phyloP scores from a whole-genome alignment of 1,140 invertebrate genomes.

The Gonioctena quinquepunctata region DNA sequence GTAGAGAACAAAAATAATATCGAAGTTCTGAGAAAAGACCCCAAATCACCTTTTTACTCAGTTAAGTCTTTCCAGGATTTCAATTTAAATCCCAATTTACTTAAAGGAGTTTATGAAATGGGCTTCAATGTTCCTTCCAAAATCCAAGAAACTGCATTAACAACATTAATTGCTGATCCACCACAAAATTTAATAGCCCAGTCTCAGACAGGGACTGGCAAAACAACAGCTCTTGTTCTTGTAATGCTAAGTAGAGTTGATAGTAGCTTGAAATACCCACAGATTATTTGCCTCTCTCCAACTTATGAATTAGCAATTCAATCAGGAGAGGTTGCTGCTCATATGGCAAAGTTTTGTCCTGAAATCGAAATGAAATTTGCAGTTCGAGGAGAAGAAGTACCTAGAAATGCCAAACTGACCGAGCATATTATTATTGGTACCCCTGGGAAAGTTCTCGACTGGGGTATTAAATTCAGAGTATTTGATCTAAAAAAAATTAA shows the following conservation, averaged over 20 bases:
- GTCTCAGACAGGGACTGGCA: constrained; percentile 97
- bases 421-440: constrained; percentile 97
- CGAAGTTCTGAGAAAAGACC: constrained; percentile 88
- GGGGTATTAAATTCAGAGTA: constrained; percentile 82
- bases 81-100: constrained; percentile 84
- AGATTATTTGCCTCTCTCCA: constrained; percentile 92
- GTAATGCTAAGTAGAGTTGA: constrained; percentile 95
- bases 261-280: constrained; percentile 75
- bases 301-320: constrained; percentile 98
- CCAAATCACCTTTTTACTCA: constrained; percentile 89
- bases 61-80: constrained; percentile 93
- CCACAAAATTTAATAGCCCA: constrained; percentile 99
- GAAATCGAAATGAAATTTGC: constrained; percentile 90
- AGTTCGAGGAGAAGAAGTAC: constrained; percentile 88
- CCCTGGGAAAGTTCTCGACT: constrained; percentile 91
- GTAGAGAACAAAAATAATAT: constrained; percentile 84
- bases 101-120: constrained; percentile 96
- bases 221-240: constrained; percentile 97
- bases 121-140: constrained; percentile 99
- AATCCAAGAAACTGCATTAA: constrained; percentile 96
- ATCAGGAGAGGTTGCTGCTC: constrained; percentile 81
- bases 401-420: constrained; percentile 68
- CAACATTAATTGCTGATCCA: constrained; percentile 89
- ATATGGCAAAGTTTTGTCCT: constrained; percentile 90
- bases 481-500: constrained; percentile 87